phyloP scores from a whole-genome alignment of 2,113 vertebrate genomes.

The Arizona elegans region DNA sequence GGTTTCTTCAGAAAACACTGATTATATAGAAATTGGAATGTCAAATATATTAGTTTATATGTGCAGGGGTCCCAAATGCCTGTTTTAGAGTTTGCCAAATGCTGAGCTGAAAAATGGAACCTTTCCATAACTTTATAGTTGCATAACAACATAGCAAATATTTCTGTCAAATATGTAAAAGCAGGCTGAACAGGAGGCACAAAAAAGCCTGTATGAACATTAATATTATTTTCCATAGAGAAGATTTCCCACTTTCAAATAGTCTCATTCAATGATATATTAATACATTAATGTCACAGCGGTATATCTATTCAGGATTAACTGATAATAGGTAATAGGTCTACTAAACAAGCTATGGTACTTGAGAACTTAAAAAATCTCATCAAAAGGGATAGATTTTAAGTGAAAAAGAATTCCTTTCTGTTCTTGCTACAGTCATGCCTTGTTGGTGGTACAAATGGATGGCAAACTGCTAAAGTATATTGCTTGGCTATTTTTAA shows the following conservation, averaged over 20 bases:
- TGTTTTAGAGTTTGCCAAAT: neutral
- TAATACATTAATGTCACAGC: conserved; percentile 42
- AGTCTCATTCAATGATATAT: conserved; percentile 29
- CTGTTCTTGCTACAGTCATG: neutral
- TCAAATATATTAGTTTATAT: neutral
- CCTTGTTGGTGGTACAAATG: conserved; percentile 5
- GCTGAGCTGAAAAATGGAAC: neutral
- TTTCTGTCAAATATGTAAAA: conserved; percentile 29
- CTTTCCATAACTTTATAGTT: neutral
- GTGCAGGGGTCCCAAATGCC: neutral
- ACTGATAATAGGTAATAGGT: conserved; percentile 23
- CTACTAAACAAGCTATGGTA: conserved; percentile 14
- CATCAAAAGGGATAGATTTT: conserved; percentile 34
- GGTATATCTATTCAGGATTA: conserved; percentile 37
- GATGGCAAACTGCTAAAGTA: neutral
- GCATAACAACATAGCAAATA: neutral
- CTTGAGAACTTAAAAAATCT: conserved; percentile 26
- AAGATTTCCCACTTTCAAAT: conserved; percentile 35
- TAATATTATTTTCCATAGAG: conserved; percentile 19
- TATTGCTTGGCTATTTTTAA: conserved; percentile 9
- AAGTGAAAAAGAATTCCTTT: conserved; percentile 29
- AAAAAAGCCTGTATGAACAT: neutral
- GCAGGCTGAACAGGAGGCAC: conserved; percentile 12
- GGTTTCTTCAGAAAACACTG: neutral
- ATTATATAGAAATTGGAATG: neutral